Conservation (phyloP, 1,140 invertebrate species). For the Zaprionus camerounensis region DNA sequence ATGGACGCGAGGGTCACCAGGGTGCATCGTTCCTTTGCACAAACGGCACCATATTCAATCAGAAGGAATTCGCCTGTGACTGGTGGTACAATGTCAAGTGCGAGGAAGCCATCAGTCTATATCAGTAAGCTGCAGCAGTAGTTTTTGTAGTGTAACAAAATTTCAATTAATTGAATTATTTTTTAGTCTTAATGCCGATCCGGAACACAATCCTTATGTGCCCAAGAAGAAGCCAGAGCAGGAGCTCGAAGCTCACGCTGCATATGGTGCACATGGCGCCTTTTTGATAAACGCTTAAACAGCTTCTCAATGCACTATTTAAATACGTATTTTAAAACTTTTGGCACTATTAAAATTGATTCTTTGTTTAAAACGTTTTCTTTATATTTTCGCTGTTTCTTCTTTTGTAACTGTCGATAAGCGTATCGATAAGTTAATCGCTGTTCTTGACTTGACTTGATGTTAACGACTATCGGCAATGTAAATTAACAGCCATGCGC, state of each 20-base stretch:
- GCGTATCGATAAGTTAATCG: background rate
- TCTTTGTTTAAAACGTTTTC: background rate
- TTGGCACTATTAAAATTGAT: background rate
- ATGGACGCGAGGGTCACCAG: constrained; percentile 91
- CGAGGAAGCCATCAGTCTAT: constrained; percentile 86
- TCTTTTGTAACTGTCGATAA: constrained; percentile 6
- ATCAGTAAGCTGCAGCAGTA: constrained; percentile 58
- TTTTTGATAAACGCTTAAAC: constrained; percentile 84
- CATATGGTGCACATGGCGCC: constrained; percentile 43
- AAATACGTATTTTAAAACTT: background rate
- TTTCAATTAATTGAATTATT: constrained; percentile 31
- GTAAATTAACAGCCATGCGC: background rate
- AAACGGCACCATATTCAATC: constrained; percentile 95
- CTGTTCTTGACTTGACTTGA: background rate
- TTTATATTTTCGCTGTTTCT: background rate
- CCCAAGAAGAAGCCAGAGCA: constrained; percentile 87
- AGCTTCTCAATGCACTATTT: constrained; percentile 10
- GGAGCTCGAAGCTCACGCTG: constrained; percentile 36
- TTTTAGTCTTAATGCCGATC: constrained; percentile 90
- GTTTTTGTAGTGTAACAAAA: background rate
- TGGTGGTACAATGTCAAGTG: constrained; percentile 97
- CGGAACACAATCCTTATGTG: constrained; percentile 91
- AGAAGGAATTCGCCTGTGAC: constrained; percentile 94
- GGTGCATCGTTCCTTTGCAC: constrained; percentile 93
- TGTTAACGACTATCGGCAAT: background rate